A percentile compares a stretch with the other conserved stretches of the same genome.
phyloP scores from a whole-genome alignment of 2,113 vertebrate genomes.

The Puntigrus tetrazona region DNA sequence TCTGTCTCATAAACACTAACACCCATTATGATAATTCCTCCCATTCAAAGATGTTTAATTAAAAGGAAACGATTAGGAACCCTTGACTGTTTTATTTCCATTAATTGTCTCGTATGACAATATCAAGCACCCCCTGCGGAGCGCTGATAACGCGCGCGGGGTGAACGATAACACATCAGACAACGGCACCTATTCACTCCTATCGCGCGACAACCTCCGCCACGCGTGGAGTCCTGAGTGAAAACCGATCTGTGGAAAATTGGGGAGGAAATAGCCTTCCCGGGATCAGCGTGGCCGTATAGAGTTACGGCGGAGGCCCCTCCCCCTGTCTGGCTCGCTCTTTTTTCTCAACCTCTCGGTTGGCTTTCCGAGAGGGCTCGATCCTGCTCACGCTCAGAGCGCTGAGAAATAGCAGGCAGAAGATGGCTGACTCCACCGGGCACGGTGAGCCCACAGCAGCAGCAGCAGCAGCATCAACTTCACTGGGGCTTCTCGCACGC shows the following conservation, averaged over 20 bases:
- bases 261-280: slow-evolving; percentile 75
- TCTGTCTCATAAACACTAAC: slow-evolving; percentile 11
- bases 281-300: slow-evolving; percentile 78
- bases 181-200: slow-evolving; percentile 49
- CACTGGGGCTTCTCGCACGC: slow-evolving; percentile 71
- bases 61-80: slow-evolving; percentile 30
- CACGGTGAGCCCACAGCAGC: slow-evolving; percentile 76
- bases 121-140: slow-evolving; percentile 23
- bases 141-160: slow-evolving; percentile 38
- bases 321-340: slow-evolving; percentile 75
- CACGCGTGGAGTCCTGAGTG: slow-evolving; percentile 53
- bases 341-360: slow-evolving; percentile 78
- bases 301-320: slow-evolving; percentile 81
- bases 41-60: slow-evolving; percentile 20
- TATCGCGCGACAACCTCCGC: slow-evolving; percentile 44
- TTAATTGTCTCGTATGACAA: slow-evolving; percentile 23
- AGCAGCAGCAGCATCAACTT: slow-evolving; percentile 74
- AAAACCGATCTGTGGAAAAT: slow-evolving; percentile 68
- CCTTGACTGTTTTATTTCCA: slow-evolving; percentile 23
- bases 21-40: not conserved
- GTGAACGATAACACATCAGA: slow-evolving; percentile 36
- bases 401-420: slow-evolving; percentile 78
- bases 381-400: slow-evolving; percentile 72
- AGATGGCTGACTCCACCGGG: slow-evolving; percentile 90
- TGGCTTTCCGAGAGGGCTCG: slow-evolving; percentile 79